Evolutionary conservation across 1,140 invertebrate genomes (phyloP).

Genomic region (Drosophila carrolli): DNA sequence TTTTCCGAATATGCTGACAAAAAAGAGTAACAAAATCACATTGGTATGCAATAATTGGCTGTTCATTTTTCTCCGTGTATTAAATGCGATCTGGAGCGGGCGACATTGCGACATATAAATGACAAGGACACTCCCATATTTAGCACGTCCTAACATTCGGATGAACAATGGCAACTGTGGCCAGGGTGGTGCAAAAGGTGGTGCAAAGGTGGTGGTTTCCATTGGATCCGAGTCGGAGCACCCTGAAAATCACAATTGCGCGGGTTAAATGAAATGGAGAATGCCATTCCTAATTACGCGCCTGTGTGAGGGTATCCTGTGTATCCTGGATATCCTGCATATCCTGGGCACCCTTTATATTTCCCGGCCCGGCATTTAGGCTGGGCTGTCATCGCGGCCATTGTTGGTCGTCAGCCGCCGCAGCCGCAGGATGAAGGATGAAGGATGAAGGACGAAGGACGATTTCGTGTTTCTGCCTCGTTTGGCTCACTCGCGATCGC

Average conservation of each 20-base stretch:
- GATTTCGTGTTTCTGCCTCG: conserved; percentile 65
- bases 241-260: conserved; percentile 66
- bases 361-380: conserved; percentile 51
- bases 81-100: conserved; percentile 43
- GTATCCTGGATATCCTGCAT: conserved; percentile 29
- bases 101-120: conserved; percentile 82
- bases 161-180: conserved; percentile 73
- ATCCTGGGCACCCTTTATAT: conserved; percentile 64
- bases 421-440: conserved; percentile 71
- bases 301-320: conserved; percentile 21
- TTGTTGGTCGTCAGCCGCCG: conserved; percentile 64
- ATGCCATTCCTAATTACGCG: conserved; percentile 83
- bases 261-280: conserved; percentile 83
- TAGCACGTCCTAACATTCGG: conserved; percentile 73
- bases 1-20: too few relatives aligned
- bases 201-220: conserved; percentile 35
- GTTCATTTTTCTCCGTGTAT: neutral
- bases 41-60: neutral
- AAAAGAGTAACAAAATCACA: too few relatives aligned
- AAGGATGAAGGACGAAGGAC: conserved; percentile 56
- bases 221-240: conserved; percentile 29
- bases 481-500: conserved; percentile 55
- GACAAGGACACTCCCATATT: conserved; percentile 84
- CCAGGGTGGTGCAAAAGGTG: conserved; percentile 45
- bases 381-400: conserved; percentile 80